A percentile compares a stretch with the other conserved stretches of the same genome.
Evolutionary conservation across 2,113 vertebrate species (phyloP).

Genomic region (Eulemur macaco): DNA sequence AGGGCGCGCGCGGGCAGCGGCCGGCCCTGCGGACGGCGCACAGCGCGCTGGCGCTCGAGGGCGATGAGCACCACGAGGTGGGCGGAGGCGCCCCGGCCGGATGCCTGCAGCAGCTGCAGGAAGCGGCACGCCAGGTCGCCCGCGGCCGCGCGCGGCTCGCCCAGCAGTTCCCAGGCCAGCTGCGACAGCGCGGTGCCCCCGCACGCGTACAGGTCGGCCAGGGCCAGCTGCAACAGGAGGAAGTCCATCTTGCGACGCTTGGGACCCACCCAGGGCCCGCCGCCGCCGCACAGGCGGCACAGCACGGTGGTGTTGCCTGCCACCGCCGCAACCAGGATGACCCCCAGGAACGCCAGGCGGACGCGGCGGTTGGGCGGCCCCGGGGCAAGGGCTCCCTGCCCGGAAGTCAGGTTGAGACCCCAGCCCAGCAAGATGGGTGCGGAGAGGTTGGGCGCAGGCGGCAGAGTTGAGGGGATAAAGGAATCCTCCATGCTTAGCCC

Average conservation of each 20-base stretch:
- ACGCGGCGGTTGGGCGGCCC: neutral
- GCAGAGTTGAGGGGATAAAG: neutral
- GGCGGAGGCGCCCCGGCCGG: constrained; percentile 79
- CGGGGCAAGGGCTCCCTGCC: neutral
- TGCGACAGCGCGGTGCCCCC: constrained; percentile 73
- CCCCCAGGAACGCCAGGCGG: constrained; percentile 58
- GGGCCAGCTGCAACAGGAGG: constrained; percentile 81
- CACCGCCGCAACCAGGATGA: constrained; percentile 74
- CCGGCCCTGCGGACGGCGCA: constrained; percentile 55
- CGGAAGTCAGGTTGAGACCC: constrained; percentile 67
- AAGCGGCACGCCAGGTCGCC: constrained; percentile 76
- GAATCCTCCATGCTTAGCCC: constrained; percentile 69
- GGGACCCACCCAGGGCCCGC: constrained; percentile 61
- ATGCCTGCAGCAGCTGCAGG: constrained; percentile 77
- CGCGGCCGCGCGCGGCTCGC: constrained; percentile 16
- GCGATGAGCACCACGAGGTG: constrained; percentile 82
- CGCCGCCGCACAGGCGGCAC: constrained; percentile 66
- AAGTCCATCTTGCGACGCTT: constrained; percentile 81
- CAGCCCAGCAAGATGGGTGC: constrained; percentile 6
- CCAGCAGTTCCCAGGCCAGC: constrained; percentile 72
- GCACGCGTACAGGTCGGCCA: constrained; percentile 82
- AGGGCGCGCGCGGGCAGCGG: constrained; percentile 74
- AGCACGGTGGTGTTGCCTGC: constrained; percentile 80
- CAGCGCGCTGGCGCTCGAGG: constrained; percentile 77
- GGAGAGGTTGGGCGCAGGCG: constrained; percentile 62